A percentile compares a stretch with the other conserved stretches of the same genome.
These are phyloP conservation scores for Arvicanthis niloticus DNA, from an alignment of 2,113 vertebrate species.

Conservation along the genomic window DNA sequence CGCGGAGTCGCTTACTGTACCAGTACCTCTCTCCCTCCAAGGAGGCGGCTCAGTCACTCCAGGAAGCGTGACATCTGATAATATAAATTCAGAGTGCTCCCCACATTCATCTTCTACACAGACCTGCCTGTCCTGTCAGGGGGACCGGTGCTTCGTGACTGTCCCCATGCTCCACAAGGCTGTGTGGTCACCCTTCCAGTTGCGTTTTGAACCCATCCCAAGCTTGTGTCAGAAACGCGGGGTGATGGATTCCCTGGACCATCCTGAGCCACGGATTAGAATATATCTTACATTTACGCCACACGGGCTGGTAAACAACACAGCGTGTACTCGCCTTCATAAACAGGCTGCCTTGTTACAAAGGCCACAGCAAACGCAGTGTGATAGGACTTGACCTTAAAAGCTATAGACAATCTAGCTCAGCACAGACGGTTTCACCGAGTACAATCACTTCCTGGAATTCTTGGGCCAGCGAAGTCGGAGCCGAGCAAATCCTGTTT, in stretches of 20 bases:
- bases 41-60: background rate
- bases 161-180: constrained; percentile 79
- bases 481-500: constrained; percentile 99
- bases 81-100: constrained; percentile 56
- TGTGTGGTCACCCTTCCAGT: constrained; percentile 77
- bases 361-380: constrained; percentile 87
- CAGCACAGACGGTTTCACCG: constrained; percentile 96
- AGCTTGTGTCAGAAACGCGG: constrained; percentile 81
- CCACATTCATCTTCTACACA: background rate
- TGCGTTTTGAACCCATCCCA: constrained; percentile 84
- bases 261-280: constrained; percentile 86
- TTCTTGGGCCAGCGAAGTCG: constrained; percentile 96
- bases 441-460: constrained; percentile 99
- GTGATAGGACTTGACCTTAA: constrained; percentile 90
- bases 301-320: constrained; percentile 87
- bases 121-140: background rate
- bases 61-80: constrained; percentile 60
- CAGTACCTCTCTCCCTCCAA: background rate
- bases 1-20: constrained; percentile 22
- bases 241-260: constrained; percentile 86
- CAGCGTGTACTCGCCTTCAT: constrained; percentile 88
- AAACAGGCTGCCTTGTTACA: constrained; percentile 91
- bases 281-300: constrained; percentile 84
- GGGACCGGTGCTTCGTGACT: constrained; percentile 85
- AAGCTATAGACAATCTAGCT: constrained; percentile 93